A percentile compares a stretch with the other conserved stretches of the same genome.
These are phyloP conservation scores for Torymus tubicola DNA, from an alignment of 2,888 invertebrate genomes.

Conservation along the genomic window DNA sequence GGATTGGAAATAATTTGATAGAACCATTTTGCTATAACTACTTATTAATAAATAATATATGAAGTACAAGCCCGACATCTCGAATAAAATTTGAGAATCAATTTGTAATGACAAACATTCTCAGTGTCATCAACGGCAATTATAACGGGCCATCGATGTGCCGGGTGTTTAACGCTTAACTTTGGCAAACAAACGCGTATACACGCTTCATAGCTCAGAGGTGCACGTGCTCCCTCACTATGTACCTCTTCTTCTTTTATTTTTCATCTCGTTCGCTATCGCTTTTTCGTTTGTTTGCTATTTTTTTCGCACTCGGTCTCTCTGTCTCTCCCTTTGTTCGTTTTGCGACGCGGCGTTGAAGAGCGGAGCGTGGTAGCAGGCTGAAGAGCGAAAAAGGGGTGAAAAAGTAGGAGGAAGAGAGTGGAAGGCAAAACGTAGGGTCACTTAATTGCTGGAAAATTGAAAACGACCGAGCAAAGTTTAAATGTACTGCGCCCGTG, in stretches of 20 bases:
- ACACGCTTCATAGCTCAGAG: neutral
- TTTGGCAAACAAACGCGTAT: constrained; percentile 4
- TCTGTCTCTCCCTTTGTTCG: neutral
- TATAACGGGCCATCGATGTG: constrained; percentile 17
- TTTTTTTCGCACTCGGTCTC: neutral
- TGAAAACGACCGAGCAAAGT: constrained; percentile 56
- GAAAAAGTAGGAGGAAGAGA: constrained; percentile 48
- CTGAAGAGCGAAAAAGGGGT: constrained; percentile 50
- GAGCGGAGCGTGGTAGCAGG: constrained; percentile 4
- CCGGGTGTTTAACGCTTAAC: constrained; percentile 14
- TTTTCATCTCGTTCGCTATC: constrained; percentile 9
- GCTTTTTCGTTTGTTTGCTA: constrained; percentile 2
- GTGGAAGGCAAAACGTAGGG: constrained; percentile 48
- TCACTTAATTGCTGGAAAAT: constrained; percentile 61
- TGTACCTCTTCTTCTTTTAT: neutral
- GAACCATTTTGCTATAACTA: too few species aligned
- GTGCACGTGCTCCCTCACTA: neutral
- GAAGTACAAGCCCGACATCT: neutral
- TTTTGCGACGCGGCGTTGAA: neutral
- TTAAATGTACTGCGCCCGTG: constrained; percentile 52
- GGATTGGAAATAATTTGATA: too few species aligned
- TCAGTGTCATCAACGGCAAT: constrained; percentile 7
- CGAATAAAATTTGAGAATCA: neutral
- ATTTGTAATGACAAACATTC: constrained; percentile 7
- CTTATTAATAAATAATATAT: neutral